Conservation (phyloP, 1,140 invertebrate species). For the Bombus superbus region DNA sequence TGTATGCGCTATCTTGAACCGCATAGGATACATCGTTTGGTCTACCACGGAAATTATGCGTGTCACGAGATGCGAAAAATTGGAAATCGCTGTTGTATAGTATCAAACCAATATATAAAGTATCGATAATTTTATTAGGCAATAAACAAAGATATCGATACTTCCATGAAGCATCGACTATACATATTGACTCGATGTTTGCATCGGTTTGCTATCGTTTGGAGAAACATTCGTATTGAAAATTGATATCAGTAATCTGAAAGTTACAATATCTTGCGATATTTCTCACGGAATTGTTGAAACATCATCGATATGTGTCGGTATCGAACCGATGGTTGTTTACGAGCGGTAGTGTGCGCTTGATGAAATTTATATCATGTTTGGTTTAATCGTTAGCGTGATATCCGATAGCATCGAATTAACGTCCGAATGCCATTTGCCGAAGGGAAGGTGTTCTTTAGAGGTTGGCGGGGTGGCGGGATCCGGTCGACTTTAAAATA, state of each 20-base stretch:
- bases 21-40: too few species aligned
- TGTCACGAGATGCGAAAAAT: too few species aligned
- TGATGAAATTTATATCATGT: not conserved
- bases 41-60: too few species aligned
- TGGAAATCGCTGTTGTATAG: not conserved
- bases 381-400: not conserved
- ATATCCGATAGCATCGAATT: not conserved
- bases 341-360: not conserved
- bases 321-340: not conserved
- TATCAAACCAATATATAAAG: not conserved
- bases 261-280: not conserved
- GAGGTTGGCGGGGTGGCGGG: not conserved
- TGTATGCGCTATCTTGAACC: too few species aligned
- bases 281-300: not conserved
- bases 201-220: too few species aligned
- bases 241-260: not conserved
- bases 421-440: not conserved
- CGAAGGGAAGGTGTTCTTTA: not conserved
- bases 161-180: too few species aligned
- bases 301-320: not conserved
- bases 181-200: too few species aligned
- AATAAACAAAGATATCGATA: not conserved
- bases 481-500: slow-evolving; percentile 10
- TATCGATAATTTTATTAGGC: not conserved
- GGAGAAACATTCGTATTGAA: not conserved